A percentile compares a stretch with the other conserved stretches of the same genome.
These are phyloP conservation scores for Emydocephalus ijimae DNA, from an alignment of 2,113 vertebrate genomes.

Conservation along the genomic window DNA sequence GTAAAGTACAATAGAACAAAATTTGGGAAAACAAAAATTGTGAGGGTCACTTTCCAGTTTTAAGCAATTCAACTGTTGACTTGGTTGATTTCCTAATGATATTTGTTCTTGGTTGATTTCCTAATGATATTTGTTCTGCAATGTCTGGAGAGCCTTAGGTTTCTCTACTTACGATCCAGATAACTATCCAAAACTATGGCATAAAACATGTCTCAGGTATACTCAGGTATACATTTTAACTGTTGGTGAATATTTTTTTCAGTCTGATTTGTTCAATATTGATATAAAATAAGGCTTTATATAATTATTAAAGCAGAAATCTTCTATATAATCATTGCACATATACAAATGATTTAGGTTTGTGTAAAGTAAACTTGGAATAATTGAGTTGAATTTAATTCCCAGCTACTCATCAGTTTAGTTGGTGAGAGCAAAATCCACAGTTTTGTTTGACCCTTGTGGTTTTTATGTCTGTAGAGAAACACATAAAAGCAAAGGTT, in stretches of 20 bases:
- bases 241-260: not conserved
- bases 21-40: no score
- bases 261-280: not conserved
- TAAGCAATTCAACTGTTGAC: not conserved
- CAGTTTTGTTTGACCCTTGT: not conserved
- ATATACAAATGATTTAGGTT: not conserved
- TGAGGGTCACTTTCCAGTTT: not conserved
- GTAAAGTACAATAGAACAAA: no score
- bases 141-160: not conserved
- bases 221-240: no score
- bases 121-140: not conserved
- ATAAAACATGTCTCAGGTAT: not conserved
- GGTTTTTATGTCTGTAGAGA: not conserved
- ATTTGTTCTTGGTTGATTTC: no score
- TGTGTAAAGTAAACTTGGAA: slow-evolving; percentile 15
- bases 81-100: no score
- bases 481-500: not conserved
- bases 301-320: not conserved
- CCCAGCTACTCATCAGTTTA: not conserved
- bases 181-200: not conserved
- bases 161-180: not conserved
- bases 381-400: not conserved
- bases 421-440: not conserved
- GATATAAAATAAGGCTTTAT: not conserved
- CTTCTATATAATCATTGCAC: not conserved